Base-by-base conservation (phyloP, 2,888 invertebrate species). In the Leistus spinibarbis region DNA sequence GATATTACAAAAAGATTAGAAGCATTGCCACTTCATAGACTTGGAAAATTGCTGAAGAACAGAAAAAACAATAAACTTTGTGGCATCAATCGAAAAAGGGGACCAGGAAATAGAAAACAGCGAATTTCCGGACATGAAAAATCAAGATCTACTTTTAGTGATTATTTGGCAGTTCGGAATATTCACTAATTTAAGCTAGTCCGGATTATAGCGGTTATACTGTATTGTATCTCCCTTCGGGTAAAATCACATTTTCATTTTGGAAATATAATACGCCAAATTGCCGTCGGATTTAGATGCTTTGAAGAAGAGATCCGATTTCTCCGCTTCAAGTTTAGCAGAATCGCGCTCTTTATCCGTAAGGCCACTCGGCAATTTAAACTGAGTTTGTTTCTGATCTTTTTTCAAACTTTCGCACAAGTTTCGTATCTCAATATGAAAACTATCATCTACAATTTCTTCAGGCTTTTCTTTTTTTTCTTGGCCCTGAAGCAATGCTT, bases 291-390 rank as follows among this genome's bases (percentile, higher is more conserved):
- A 79, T 69, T 84, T 79, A 19, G 83, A 78, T 79, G 82, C 82
- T 77, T 81, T 86, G 40, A 87, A 85, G 78, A 84, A 85, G n/a
- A 89, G 82, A 76, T 88, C 88, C 76, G 86, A 84, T 78, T 81
- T 81, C 20, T 86, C 83, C 72, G 89, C 89, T 40, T 85, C 85
- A 76, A 85, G 81, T 79, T 84, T 86, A 53, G 89, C 82, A 79
- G 86, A 88, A 16, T 85, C 83, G 24, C 87, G 82, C 83, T 90
- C 90, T 53, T 82, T 82, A 1, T 81, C 76, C 79, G 85, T 87
- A 1, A 90, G 81, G 9, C 85, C 85, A 62, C 83, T 82, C 1
- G 90, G 90, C 57, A 91, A 81, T 17, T 85, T 83, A 56, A 89
- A 83, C 74, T 88, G 86, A 69, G 85, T 81, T 40, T 88, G 77